These are phyloP conservation scores for Peucedramus taeniatus DNA, from an alignment of 2,113 vertebrate species.

Conservation along the genomic window DNA sequence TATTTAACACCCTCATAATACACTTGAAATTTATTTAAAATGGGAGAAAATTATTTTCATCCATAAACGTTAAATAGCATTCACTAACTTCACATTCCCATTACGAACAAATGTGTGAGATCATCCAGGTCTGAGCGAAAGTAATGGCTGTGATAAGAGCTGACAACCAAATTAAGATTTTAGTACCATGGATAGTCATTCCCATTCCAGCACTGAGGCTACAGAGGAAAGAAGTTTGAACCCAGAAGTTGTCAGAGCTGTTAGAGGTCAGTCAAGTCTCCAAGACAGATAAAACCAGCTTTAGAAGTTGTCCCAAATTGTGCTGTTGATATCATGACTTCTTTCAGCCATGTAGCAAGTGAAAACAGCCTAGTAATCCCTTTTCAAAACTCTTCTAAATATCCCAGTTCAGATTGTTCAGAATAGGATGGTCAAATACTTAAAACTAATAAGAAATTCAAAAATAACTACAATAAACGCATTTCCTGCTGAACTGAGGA, in stretches of 20 bases:
- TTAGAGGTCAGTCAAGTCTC: background rate
- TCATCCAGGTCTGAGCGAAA: background rate
- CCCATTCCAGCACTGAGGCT: background rate
- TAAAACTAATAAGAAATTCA: background rate
- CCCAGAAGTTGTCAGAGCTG: background rate
- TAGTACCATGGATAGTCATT: background rate
- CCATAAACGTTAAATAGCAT: background rate
- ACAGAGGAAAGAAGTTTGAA: background rate
- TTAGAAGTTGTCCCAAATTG: background rate
- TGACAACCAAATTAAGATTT: slow-evolving; percentile 21
- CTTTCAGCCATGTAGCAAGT: background rate
- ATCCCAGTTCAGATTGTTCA: background rate
- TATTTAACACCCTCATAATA: background rate
- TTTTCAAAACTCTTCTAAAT: background rate
- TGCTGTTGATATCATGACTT: background rate
- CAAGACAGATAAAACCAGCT: background rate
- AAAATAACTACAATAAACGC: background rate
- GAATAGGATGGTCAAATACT: background rate
- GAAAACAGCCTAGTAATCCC: background rate
- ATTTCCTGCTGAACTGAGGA: background rate
- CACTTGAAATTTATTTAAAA: background rate
- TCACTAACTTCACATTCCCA: background rate
- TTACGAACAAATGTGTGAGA: background rate
- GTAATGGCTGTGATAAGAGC: background rate
- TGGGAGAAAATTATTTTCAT: background rate